phyloP scores from a whole-genome alignment of 1,140 invertebrate genomes.

The Ips typographus region DNA sequence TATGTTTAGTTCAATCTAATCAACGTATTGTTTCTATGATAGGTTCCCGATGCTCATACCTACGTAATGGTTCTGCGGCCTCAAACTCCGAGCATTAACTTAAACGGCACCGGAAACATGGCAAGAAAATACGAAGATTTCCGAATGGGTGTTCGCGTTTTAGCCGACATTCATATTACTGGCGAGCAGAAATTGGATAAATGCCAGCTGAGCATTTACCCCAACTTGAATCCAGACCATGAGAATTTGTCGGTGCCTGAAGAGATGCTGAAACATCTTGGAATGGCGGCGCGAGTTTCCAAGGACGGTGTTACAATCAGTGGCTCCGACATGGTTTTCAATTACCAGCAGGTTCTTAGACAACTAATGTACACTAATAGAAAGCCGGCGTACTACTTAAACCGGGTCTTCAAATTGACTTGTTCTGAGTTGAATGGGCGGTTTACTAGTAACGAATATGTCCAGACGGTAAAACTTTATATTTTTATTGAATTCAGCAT shows the following conservation, averaged over 20 bases:
- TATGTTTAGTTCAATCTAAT: neutral
- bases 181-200: conserved; percentile 68
- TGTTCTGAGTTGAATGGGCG: conserved; percentile 92
- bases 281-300: conserved; percentile 68
- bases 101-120: conserved; percentile 80
- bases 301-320: conserved; percentile 82
- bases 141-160: conserved; percentile 78
- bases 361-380: conserved; percentile 91
- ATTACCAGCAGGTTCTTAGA: conserved; percentile 82
- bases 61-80: conserved; percentile 86
- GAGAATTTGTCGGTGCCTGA: conserved; percentile 80
- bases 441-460: conserved; percentile 93
- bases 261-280: conserved; percentile 63
- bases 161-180: conserved; percentile 75
- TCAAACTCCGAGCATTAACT: conserved; percentile 78
- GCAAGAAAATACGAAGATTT: conserved; percentile 85
- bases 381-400: conserved; percentile 91
- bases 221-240: conserved; percentile 91
- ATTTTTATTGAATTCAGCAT: neutral
- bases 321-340: conserved; percentile 81
- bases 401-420: conserved; percentile 89
- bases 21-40: conserved; percentile 11
- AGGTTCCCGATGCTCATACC: conserved; percentile 72
- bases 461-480: conserved; percentile 69
- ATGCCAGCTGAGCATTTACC: conserved; percentile 89